These are phyloP conservation scores for Ctenosaura bakeri DNA, from an alignment of 2,797 vertebrate species.

Conservation along the genomic window DNA sequence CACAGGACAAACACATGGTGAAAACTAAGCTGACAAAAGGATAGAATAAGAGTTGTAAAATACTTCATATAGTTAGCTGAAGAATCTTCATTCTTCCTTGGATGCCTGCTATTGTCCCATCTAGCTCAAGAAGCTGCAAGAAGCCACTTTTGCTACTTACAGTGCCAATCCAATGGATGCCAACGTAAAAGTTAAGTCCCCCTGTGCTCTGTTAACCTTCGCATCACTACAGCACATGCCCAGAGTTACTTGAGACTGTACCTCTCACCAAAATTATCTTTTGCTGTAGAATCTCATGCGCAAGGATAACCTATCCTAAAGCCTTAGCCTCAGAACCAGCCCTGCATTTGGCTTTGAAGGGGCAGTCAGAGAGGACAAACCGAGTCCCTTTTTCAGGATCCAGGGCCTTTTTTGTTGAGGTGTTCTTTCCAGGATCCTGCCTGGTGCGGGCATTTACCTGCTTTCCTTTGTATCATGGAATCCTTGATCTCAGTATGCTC, in stretches of 20 bases:
- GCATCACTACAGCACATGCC: neutral
- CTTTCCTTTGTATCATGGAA: neutral
- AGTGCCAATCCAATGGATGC: neutral
- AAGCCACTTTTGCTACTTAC: neutral
- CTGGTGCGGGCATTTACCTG: conserved; percentile 25
- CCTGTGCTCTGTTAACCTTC: neutral
- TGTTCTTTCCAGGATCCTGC: neutral
- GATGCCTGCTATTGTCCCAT: neutral
- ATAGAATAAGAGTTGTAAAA: neutral
- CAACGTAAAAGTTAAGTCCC: neutral
- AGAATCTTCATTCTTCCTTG: neutral
- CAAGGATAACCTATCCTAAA: neutral
- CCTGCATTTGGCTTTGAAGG: neutral
- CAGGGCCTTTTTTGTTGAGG: no score
- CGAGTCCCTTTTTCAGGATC: neutral
- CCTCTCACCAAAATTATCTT: neutral
- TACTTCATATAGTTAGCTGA: neutral
- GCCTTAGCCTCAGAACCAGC: neutral
- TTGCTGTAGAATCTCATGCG: neutral
- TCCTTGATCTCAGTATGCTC: neutral
- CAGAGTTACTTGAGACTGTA: neutral
- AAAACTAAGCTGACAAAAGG: neutral
- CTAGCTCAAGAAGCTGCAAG: neutral
- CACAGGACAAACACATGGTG: neutral
- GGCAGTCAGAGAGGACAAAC: neutral